Evolutionary conservation across 2,797 vertebrate genomes (phyloP).

Genomic region (Crenuchus spilurus): DNA sequence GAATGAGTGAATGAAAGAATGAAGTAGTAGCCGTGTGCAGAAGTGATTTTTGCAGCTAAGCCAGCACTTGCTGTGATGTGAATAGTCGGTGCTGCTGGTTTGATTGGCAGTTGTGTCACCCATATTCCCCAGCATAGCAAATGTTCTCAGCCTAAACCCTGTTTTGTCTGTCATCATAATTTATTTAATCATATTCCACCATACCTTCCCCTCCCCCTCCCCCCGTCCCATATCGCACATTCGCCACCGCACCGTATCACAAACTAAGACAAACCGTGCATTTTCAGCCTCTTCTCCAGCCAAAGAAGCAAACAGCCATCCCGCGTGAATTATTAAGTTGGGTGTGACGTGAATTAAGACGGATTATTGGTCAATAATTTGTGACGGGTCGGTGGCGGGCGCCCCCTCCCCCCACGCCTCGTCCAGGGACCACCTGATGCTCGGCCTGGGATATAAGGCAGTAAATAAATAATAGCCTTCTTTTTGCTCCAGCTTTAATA

Average conservation of each 20-base stretch:
- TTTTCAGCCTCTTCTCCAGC: constrained; percentile 18
- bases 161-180: constrained; percentile 54
- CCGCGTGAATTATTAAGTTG: constrained; percentile 80
- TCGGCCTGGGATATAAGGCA: constrained; percentile 82
- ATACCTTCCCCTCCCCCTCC: constrained; percentile 43
- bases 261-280: constrained; percentile 6
- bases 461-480: constrained; percentile 93
- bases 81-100: background rate
- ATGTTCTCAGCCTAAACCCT: constrained; percentile 54
- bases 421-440: constrained; percentile 88
- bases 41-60: background rate
- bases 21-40: background rate
- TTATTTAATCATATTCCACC: constrained; percentile 55
- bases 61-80: background rate
- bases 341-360: constrained; percentile 94
- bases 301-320: constrained; percentile 45
- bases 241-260: constrained; percentile 1
- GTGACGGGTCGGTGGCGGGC: constrained; percentile 85
- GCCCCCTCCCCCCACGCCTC: too few relatives aligned
- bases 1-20: constrained; percentile 54
- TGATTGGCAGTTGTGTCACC: constrained; percentile 49
- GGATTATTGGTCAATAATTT: constrained; percentile 97
- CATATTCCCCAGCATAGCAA: constrained; percentile 48
- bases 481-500: constrained; percentile 83
- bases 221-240: constrained; percentile 9